Conservation (phyloP, 1,140 invertebrate genomes). For the Akabosia matsudoensis region DNA sequence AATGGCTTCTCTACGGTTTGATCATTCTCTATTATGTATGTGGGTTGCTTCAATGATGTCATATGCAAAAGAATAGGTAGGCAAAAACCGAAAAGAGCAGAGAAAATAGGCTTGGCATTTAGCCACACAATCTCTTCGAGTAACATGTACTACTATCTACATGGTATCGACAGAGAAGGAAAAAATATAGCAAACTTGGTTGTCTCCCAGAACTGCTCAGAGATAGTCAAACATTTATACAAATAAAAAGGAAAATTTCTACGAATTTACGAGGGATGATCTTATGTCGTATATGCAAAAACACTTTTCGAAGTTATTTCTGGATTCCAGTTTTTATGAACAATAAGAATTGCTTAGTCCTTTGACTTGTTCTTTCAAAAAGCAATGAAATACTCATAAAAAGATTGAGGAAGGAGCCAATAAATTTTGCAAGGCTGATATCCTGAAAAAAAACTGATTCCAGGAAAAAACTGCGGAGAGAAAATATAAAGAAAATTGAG, state of each 20-base stretch:
- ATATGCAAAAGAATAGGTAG: background rate
- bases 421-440: background rate
- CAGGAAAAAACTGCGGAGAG: background rate
- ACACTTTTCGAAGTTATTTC: too few relatives aligned
- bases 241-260: too few relatives aligned
- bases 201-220: background rate
- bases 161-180: background rate
- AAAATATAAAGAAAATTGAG: background rate
- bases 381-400: constrained; percentile 2
- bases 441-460: background rate
- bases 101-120: background rate
- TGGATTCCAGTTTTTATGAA: too few relatives aligned
- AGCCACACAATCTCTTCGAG: background rate
- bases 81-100: background rate
- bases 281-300: too few relatives aligned
- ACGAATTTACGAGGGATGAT: too few relatives aligned
- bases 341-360: too few relatives aligned
- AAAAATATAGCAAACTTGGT: background rate
- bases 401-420: constrained; percentile 13
- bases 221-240: too few relatives aligned
- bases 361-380: background rate
- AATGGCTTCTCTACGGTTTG: constrained; percentile 7
- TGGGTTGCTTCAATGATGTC: background rate
- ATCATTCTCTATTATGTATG: too few relatives aligned
- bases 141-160: background rate